Percentiles rank a stretch among this genome's conserved stretches.
Evolutionary conservation across 2,113 vertebrate genomes (phyloP).

Genomic region (Cyprinodon variegatus): DNA sequence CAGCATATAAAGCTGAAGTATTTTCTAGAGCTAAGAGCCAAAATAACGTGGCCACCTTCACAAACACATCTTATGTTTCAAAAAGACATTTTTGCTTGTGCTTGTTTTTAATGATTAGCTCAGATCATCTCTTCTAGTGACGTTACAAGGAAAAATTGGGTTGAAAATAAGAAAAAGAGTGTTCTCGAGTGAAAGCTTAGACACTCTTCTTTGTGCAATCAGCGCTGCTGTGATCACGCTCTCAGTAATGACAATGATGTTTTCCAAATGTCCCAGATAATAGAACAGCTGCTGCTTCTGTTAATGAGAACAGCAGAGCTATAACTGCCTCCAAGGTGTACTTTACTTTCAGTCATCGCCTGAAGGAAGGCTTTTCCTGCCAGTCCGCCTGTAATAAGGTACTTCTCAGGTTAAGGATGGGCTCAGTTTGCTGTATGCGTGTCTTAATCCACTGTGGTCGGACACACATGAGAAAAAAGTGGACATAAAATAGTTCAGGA

Average conservation of each 20-base stretch:
- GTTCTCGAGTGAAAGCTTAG: not conserved
- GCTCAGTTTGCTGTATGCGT: slow-evolving; percentile 17
- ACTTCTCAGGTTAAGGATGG: slow-evolving; percentile 5
- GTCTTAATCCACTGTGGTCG: not conserved
- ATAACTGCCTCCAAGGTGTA: not conserved
- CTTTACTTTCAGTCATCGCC: slow-evolving; percentile 10
- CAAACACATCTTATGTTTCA: not conserved
- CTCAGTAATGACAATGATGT: slow-evolving; percentile 29
- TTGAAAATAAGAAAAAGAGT: not conserved
- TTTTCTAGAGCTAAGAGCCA: not conserved
- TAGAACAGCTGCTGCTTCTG: slow-evolving; percentile 51
- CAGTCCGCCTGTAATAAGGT: not conserved
- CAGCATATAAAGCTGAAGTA: not conserved
- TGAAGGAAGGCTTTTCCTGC: slow-evolving; percentile 9
- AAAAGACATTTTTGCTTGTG: not conserved
- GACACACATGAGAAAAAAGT: not conserved
- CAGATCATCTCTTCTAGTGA: not conserved
- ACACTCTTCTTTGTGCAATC: not conserved
- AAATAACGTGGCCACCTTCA: not conserved
- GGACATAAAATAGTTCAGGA: not conserved
- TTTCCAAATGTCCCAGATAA: slow-evolving; percentile 45
- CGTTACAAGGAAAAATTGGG: not conserved
- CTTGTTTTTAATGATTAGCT: not conserved
- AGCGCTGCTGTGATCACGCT: not conserved
- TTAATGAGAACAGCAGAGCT: slow-evolving; percentile 27